Evolutionary conservation across 2,797 vertebrate genomes (phyloP), one percentile per base, ranked within the genome.

Genomic region (Eutrigla gurnardus): DNA sequence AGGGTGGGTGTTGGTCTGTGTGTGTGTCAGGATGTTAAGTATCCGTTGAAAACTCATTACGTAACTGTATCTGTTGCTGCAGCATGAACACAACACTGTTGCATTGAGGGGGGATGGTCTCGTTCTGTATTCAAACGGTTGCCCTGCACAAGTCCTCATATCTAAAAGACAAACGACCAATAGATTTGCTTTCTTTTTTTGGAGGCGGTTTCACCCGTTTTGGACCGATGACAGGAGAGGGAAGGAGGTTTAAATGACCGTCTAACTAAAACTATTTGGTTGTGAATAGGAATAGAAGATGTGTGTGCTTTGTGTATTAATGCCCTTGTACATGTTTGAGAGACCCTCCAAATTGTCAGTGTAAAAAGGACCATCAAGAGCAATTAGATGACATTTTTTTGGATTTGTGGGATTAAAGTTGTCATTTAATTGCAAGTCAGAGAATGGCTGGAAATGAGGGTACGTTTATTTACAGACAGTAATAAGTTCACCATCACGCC

Each of bases 21-120:
- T 72, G 53, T 65, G 39, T 45, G 6, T 50, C 43, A 55, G 49
- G 72, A 75, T 77, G 45, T 54, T 69, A 81, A 81, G 65, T 74
- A 75, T 60, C 50, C 50, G 40, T 77, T 80, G n/a, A 32, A 62
- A 75, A 68, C 9, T 75, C 59, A 75, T 90, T 86, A 84, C 53
- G 37, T 90, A 87, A 91, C 67, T 61, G 43, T 68, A 83, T 80
- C 83, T 87, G 76, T 89, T 85, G 85, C 78, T 87, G 86, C 88
- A 64, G 85, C 46, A 72, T 71, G 52, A 73, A 6, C 5, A 72
- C 8, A 68, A 55, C 13, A 65, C 12, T 77, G 73, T 62, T 87
- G 81, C 69, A 78, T 72, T 75, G 65, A 58, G 75, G 35, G 35
- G 43, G 52, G 65, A 42, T 37, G 7, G 45, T 68, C n/a, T 73